Conservation (phyloP, 1,140 invertebrate species). For the Varroa destructor region DNA sequence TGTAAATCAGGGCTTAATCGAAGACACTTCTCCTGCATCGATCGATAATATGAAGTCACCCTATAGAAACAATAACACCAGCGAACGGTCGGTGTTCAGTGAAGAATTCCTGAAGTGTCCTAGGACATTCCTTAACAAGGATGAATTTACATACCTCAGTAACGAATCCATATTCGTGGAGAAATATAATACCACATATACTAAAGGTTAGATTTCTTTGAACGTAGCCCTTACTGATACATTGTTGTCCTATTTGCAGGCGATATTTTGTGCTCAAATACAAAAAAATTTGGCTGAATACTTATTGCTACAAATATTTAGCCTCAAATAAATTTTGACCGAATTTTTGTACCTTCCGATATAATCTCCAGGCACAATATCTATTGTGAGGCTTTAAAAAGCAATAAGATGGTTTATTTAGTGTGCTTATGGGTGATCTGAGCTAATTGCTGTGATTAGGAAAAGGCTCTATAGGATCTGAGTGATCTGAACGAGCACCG, state of each 20-base stretch:
- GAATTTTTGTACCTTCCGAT: constrained; percentile 35
- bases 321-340: constrained; percentile 36
- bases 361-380: neutral
- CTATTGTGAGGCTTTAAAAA: no score
- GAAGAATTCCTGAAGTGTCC: constrained; percentile 39
- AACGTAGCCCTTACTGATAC: constrained; percentile 3
- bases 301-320: constrained; percentile 36
- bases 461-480: no score
- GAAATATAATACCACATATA: constrained; percentile 39
- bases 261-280: no score
- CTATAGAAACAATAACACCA: neutral
- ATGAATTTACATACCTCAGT: constrained; percentile 40
- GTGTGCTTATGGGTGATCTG: no score
- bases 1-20: neutral
- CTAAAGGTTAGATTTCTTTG: constrained; percentile 29
- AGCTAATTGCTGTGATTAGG: no score
- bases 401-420: no score
- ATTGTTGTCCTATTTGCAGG: no score
- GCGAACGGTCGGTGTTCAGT: neutral
- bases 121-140: constrained; percentile 40
- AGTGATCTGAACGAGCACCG: no score
- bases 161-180: constrained; percentile 42
- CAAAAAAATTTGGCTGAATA: no score
- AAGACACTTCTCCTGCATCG: constrained; percentile 27
- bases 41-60: constrained; percentile 8